phyloP scores from a whole-genome alignment of 2,113 vertebrate genomes.

The Pagrus major region DNA sequence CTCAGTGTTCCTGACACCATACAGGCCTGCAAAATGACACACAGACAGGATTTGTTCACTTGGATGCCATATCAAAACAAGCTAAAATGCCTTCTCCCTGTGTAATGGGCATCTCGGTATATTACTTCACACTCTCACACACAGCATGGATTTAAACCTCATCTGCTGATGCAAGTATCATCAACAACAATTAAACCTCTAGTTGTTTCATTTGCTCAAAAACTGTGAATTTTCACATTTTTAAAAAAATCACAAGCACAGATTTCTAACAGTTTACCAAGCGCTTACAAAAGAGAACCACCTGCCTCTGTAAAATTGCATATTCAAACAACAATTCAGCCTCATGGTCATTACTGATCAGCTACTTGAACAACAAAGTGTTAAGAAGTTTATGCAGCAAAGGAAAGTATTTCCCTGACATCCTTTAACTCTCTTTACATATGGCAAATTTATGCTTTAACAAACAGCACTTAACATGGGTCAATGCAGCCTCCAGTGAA shows the following conservation, averaged over 20 bases:
- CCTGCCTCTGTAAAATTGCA: slow-evolving; percentile 5
- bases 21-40: slow-evolving; percentile 67
- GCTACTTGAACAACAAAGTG: not conserved
- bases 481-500: slow-evolving; percentile 48
- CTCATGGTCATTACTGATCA: not conserved
- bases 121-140: too few species aligned
- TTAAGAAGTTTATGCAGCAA: slow-evolving; percentile 1
- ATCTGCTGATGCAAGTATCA: not conserved
- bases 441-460: slow-evolving; percentile 31
- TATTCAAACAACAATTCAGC: not conserved
- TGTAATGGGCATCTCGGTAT: not conserved
- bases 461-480: slow-evolving; percentile 40
- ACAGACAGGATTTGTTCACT: slow-evolving; percentile 53
- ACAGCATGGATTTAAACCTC: not conserved
- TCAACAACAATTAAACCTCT: not conserved
- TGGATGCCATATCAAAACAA: not conserved
- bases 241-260: not conserved
- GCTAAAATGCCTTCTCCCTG: not conserved
- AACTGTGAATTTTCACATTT: not conserved
- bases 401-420: not conserved
- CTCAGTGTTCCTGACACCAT: slow-evolving; percentile 75
- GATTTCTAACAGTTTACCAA: not conserved
- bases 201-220: not conserved
- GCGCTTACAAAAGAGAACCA: not conserved
- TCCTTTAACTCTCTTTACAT: slow-evolving; percentile 25